These are phyloP conservation scores for Semicossyphus pulcher DNA, from an alignment of 2,113 vertebrate species.

Conservation along the genomic window DNA sequence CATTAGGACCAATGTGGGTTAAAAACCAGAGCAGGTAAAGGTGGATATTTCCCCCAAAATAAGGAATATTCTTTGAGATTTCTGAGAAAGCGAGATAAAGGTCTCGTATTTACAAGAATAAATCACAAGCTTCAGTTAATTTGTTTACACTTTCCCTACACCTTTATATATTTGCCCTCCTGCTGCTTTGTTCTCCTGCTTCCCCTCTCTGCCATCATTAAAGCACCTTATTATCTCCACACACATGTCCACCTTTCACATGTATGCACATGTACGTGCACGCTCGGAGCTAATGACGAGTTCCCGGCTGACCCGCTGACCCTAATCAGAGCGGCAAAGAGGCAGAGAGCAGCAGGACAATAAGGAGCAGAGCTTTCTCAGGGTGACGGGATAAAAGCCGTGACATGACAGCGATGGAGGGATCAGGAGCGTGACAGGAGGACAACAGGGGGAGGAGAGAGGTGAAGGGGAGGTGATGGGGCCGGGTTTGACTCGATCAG, in stretches of 20 bases:
- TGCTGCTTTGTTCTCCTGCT: not conserved
- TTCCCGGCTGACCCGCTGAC: slow-evolving; percentile 58
- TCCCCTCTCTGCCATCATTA: slow-evolving; percentile 41
- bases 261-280: slow-evolving; percentile 2
- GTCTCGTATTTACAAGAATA: too few species aligned
- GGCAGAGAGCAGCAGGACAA: slow-evolving; percentile 58
- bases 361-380: slow-evolving; percentile 67
- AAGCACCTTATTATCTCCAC: slow-evolving; percentile 58
- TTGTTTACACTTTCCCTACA: too few species aligned
- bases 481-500: not conserved
- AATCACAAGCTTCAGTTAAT: too few species aligned
- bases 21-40: too few species aligned
- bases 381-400: slow-evolving; percentile 63
- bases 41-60: too few species aligned
- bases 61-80: too few species aligned
- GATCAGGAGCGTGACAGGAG: slow-evolving; percentile 50
- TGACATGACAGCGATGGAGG: slow-evolving; percentile 47
- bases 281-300: slow-evolving; percentile 56
- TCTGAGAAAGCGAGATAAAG: too few species aligned
- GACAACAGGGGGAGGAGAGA: slow-evolving; percentile 3
- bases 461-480: not conserved
- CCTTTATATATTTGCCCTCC: too few species aligned
- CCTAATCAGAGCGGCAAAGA: slow-evolving; percentile 68
- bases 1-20: too few species aligned
- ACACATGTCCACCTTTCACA: slow-evolving; percentile 64